These are phyloP conservation scores for Campoletis raptor DNA, from an alignment of 2,888 invertebrate genomes.

Conservation along the genomic window DNA sequence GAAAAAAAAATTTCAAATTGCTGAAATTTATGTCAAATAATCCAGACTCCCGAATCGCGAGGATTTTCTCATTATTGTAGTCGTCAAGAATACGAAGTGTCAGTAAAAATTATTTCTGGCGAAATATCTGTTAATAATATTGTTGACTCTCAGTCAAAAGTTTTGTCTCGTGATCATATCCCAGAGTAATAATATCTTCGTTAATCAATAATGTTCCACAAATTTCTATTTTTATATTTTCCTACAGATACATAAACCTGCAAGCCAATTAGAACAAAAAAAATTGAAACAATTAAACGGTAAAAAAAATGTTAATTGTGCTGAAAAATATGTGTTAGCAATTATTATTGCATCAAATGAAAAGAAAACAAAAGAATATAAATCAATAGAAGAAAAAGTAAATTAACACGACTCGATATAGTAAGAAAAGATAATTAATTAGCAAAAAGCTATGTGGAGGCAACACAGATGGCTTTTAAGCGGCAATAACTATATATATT, in stretches of 20 bases:
- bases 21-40: not conserved
- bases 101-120: not conserved
- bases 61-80: not conserved
- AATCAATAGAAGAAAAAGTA: slow-evolving; percentile 1
- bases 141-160: not conserved
- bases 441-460: not conserved
- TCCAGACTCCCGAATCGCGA: not conserved
- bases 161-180: not conserved
- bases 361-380: not conserved
- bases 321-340: not conserved
- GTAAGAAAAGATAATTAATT: slow-evolving; percentile 28
- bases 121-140: not conserved
- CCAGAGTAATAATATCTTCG: not conserved
- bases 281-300: not conserved
- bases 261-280: too few species aligned
- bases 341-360: not conserved
- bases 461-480: not conserved
- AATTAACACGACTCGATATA: slow-evolving; percentile 13
- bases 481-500: slow-evolving; percentile 12
- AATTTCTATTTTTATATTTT: not conserved
- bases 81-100: not conserved
- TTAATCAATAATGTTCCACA: not conserved
- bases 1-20: not conserved
- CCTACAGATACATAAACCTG: too few species aligned
- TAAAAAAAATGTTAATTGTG: not conserved